Conservation (phyloP, 2,888 invertebrate genomes). For the Apotomis turbidana region DNA sequence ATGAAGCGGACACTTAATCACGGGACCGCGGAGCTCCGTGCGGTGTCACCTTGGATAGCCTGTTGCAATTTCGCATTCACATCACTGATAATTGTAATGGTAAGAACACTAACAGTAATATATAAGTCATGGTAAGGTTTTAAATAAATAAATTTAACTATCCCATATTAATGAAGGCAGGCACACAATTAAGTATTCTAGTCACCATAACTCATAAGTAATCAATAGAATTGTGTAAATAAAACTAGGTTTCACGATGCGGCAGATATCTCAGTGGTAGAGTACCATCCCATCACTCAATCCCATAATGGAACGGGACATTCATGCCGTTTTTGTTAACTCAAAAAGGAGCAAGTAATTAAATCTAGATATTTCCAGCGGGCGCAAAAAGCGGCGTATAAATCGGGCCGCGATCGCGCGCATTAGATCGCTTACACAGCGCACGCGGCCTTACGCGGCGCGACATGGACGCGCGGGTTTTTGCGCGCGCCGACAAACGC, state of each 20-base stretch:
- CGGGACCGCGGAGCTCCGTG: too few species aligned
- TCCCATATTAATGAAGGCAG: too few species aligned
- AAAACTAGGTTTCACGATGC: neutral
- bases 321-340: neutral
- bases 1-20: neutral
- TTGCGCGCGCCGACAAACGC: slow-evolving; percentile 35
- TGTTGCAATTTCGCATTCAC: neutral
- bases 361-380: slow-evolving; percentile 20
- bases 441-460: neutral
- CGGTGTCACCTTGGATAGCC: neutral
- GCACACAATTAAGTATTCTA: too few species aligned
- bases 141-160: too few species aligned
- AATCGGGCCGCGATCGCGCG: neutral
- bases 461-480: slow-evolving; percentile 18
- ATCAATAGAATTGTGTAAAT: too few species aligned
- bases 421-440: slow-evolving; percentile 22
- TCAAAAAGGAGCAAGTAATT: slow-evolving; percentile 22
- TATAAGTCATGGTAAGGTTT: too few species aligned
- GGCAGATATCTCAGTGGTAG: too few species aligned
- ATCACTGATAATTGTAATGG: too few species aligned
- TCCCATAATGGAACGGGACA: neutral
- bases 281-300: neutral
- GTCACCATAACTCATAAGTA: too few species aligned
- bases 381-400: slow-evolving; percentile 4
- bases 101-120: too few species aligned